phyloP scores from a whole-genome alignment of 92 coral and sea anemone species.

The Palythoa heliodiscus region DNA sequence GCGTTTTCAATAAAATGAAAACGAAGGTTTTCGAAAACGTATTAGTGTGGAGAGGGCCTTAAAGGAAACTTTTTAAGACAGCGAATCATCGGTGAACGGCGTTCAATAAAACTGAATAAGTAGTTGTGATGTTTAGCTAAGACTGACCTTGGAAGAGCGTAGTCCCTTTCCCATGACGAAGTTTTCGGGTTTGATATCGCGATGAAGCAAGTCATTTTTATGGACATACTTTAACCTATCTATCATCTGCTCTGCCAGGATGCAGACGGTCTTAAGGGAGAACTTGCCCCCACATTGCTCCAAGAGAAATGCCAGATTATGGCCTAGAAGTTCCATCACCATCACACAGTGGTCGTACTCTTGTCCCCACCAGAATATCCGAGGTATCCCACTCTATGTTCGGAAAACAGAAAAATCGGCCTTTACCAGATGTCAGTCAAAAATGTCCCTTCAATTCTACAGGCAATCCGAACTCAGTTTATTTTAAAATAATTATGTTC shows the following conservation, averaged over 20 bases:
- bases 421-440: background rate
- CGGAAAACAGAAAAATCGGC: background rate
- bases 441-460: background rate
- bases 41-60: too few relatives aligned
- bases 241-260: slow-evolving; percentile 79
- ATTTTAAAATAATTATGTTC: too few relatives aligned
- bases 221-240: slow-evolving; percentile 70
- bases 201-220: slow-evolving; percentile 66
- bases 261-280: slow-evolving; percentile 65
- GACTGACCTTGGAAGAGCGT: slow-evolving; percentile 46
- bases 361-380: slow-evolving; percentile 74
- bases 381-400: slow-evolving; percentile 53
- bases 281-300: slow-evolving; percentile 54
- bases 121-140: background rate
- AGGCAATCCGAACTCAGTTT: too few relatives aligned
- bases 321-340: slow-evolving; percentile 74
- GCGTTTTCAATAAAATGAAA: too few relatives aligned
- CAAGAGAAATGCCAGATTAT: slow-evolving; percentile 59
- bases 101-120: background rate
- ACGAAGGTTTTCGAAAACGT: too few relatives aligned
- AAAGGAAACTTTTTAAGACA: background rate
- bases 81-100: background rate
- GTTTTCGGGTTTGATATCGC: slow-evolving; percentile 82
- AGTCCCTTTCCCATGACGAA: slow-evolving; percentile 70
- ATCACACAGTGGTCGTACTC: slow-evolving; percentile 60